These are phyloP conservation scores for Xiphophorus couchianus DNA, from an alignment of 2,113 vertebrate species.

Conservation along the genomic window DNA sequence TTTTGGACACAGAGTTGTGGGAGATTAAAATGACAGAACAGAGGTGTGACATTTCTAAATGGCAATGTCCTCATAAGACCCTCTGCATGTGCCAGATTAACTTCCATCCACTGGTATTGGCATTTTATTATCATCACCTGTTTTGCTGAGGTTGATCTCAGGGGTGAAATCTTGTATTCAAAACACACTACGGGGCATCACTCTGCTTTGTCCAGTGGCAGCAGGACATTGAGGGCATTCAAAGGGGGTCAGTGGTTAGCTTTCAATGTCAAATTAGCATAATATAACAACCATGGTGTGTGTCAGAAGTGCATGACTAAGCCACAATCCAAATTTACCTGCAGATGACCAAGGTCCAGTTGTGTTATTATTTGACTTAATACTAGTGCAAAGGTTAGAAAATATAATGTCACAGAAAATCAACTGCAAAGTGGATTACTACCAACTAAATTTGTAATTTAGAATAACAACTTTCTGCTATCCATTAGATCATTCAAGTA, in stretches of 20 bases:
- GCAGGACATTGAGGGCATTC: slow-evolving; percentile 38
- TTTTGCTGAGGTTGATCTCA: slow-evolving; percentile 66
- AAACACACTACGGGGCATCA: slow-evolving; percentile 62
- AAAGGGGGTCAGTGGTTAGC: slow-evolving; percentile 40
- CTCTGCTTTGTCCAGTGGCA: slow-evolving; percentile 60
- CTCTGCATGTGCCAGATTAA: slow-evolving; percentile 62
- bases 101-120: slow-evolving; percentile 64
- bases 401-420: slow-evolving; percentile 1
- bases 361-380: slow-evolving; percentile 20
- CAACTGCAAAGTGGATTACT: slow-evolving; percentile 2
- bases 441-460: background rate
- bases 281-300: slow-evolving; percentile 23
- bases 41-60: slow-evolving; percentile 79
- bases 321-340: slow-evolving; percentile 35
- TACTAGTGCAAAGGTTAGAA: slow-evolving; percentile 33
- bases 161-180: slow-evolving; percentile 68
- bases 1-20: slow-evolving; percentile 40
- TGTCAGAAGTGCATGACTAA: slow-evolving; percentile 44
- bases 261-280: slow-evolving; percentile 67
- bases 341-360: slow-evolving; percentile 12
- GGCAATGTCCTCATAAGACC: slow-evolving; percentile 70
- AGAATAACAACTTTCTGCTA: background rate
- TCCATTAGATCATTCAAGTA: background rate
- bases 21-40: slow-evolving; percentile 40
- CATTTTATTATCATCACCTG: slow-evolving; percentile 74